Conservation (phyloP, 1,140 invertebrate genomes). For the Brachionus angularis region DNA sequence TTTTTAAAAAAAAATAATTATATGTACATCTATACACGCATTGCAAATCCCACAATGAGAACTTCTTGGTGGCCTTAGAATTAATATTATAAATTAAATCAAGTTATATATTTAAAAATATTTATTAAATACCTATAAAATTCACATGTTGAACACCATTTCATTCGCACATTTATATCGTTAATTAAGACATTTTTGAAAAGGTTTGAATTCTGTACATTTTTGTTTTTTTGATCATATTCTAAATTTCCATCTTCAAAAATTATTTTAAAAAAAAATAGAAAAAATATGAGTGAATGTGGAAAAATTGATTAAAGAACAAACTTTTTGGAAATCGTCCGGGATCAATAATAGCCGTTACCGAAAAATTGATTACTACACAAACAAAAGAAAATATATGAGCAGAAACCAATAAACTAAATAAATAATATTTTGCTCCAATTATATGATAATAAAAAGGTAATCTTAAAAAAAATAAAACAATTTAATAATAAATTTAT, state of each 20-base stretch:
- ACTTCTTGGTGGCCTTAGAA: slow-evolving; percentile 92
- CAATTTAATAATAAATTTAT: neutral
- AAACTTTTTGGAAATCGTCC: slow-evolving; percentile 34
- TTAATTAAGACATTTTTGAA: slow-evolving; percentile 37
- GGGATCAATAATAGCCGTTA: slow-evolving; percentile 30
- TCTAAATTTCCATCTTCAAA: neutral
- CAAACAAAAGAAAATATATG: slow-evolving; percentile 12
- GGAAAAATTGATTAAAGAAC: no score
- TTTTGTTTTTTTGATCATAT: neutral
- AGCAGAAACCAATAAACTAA: neutral
- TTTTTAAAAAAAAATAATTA: neutral
- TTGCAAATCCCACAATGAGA: slow-evolving; percentile 99
- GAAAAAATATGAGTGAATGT: neutral
- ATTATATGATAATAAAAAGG: slow-evolving; percentile 6
- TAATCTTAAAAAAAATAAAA: neutral
- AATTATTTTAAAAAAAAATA: slow-evolving; percentile 1
- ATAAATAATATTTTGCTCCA: neutral
- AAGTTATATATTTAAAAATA: no score
- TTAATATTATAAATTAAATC: no score
- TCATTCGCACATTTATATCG: slow-evolving; percentile 37
- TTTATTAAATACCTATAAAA: no score
- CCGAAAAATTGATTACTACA: slow-evolving; percentile 29
- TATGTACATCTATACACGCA: slow-evolving; percentile 78
- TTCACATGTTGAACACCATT: slow-evolving; percentile 73
- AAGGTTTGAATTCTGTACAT: neutral